Base-by-base conservation (phyloP, 1,140 invertebrate species). In the Philopotamus ludificatus region DNA sequence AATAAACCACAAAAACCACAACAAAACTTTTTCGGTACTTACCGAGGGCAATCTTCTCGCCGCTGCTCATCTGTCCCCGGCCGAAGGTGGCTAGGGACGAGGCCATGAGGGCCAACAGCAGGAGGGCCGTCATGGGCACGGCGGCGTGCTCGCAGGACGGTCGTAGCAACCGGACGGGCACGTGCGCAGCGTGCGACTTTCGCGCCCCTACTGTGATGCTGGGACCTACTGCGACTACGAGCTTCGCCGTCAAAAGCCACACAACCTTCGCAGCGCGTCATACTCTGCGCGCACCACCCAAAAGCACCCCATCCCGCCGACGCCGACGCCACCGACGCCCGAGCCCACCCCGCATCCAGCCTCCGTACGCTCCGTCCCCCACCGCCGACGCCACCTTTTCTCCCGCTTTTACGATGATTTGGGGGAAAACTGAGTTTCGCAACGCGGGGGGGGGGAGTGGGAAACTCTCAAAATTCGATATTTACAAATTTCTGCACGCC, bases 31-130 rank as follows among this genome's bases (percentile, higher is more conserved):
- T 34, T 34, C 28, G 12, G 28, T 12, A 60, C 67, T 69, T 47
- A 69, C 67, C 67, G n/a, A 69, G 51, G 8, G 67, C 51, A 28
- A 69, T 69, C 57, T 69, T 69, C 42, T 69, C 67, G 8, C 67
- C 63, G 18, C 42, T 55, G 42, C 62, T 45, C 54, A 64, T 58
- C 58, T 68, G 67, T 50, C 67, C 67, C 16, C 58, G 62, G 28
- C 67, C 53, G 22, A 53, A 47, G 1, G 60, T 62, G 7, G 63
- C 63, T 47, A 69, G 51, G 53, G 63, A 28, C 3, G 49, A 39
- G 15, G 67, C 63, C 42, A 63, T 26, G 7, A 65, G 18, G 22
- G 57, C 58, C 50, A 64, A 50, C 58, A 69, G 51, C 12, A 63
- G 10, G 28, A 59, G 12, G 42, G 63, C 59, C 42, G 67, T 45